Evolutionary conservation across 2,888 invertebrate genomes (phyloP).

Genomic region (Plebejus argus): DNA sequence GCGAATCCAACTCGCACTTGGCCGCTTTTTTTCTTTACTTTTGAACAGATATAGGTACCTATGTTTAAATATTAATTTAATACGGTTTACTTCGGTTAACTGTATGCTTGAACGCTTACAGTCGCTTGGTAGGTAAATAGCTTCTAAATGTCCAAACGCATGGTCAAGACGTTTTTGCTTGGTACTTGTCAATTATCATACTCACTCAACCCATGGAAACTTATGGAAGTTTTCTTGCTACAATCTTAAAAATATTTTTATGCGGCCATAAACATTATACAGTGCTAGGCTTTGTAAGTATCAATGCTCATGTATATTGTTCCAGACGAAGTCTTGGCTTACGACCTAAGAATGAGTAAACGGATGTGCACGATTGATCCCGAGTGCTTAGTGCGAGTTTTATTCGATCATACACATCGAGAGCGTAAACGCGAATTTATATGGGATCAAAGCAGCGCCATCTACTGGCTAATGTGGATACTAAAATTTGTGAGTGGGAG

Average conservation of each 20-base stretch:
- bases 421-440: no score
- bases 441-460: no score
- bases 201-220: background rate
- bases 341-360: slow-evolving; percentile 53
- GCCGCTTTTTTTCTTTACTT: background rate
- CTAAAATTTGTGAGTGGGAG: no score
- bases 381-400: no score
- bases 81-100: background rate
- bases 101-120: background rate
- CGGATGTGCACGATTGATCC: slow-evolving; percentile 71
- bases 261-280: background rate
- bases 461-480: no score
- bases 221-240: background rate
- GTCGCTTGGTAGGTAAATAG: background rate
- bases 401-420: no score
- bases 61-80: no score
- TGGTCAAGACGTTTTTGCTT: background rate
- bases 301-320: slow-evolving; percentile 52
- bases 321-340: slow-evolving; percentile 52
- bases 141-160: background rate
- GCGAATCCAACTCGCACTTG: no score
- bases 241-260: slow-evolving; percentile 1
- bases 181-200: background rate
- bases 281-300: slow-evolving; percentile 36
- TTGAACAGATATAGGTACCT: no score